Conservation (phyloP, 2,113 vertebrate genomes). For the Pseudorectes ferrugineus region DNA sequence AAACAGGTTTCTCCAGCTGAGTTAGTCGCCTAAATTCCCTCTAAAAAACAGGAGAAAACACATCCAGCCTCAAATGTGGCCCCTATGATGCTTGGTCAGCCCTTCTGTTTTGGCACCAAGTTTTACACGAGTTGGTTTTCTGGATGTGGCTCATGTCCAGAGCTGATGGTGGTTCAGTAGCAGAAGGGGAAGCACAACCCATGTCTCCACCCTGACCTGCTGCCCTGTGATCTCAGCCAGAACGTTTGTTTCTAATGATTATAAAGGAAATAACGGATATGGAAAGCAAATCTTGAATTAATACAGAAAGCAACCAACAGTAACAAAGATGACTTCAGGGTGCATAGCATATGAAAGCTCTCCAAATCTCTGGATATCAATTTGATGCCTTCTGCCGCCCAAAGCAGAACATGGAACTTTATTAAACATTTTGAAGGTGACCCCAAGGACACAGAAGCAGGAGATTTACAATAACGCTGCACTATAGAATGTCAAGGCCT, state of each 20-base stretch:
- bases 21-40: neutral
- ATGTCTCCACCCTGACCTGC: neutral
- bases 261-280: neutral
- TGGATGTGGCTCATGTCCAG: neutral
- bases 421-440: constrained; percentile 31
- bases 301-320: neutral
- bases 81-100: neutral
- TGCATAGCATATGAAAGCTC: neutral
- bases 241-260: neutral
- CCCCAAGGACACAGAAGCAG: constrained; percentile 30
- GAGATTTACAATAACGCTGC: neutral
- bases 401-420: constrained; percentile 14
- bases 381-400: neutral
- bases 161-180: neutral
- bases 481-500: neutral
- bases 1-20: neutral
- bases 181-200: neutral
- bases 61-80: neutral
- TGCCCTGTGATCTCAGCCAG: neutral
- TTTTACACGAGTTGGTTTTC: neutral
- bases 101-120: neutral
- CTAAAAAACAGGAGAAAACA: neutral
- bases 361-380: constrained; percentile 16
- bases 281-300: constrained; percentile 7
- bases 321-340: neutral